A percentile compares a stretch with the other conserved stretches of the same genome.
phyloP scores from a whole-genome alignment of 2,888 invertebrate genomes.

The Leptothorax acervorum region DNA sequence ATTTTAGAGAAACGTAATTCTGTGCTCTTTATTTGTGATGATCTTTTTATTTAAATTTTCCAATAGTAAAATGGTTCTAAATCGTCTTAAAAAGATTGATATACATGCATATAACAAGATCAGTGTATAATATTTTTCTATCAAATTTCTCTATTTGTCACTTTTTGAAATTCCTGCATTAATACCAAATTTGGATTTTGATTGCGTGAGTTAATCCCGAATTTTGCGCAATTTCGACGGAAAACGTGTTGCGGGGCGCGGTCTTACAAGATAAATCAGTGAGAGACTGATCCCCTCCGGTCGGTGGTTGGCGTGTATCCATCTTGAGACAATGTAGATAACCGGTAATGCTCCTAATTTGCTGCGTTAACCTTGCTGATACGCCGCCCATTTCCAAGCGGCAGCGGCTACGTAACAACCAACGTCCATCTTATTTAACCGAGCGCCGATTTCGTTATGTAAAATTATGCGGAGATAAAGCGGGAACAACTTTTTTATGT shows the following conservation, averaged over 20 bases:
- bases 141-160: not conserved
- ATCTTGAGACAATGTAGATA: constrained; percentile 58
- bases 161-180: not conserved
- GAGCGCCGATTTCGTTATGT: constrained; percentile 60
- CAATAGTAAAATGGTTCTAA: not conserved
- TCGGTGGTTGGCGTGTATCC: constrained; percentile 49
- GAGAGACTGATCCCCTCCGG: not conserved
- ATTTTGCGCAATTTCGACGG: not conserved
- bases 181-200: not conserved
- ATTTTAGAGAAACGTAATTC: constrained; percentile 11
- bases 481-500: constrained; percentile 42
- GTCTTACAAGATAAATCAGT: constrained; percentile 55
- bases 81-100: not conserved
- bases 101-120: not conserved
- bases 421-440: constrained; percentile 61
- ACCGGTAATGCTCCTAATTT: constrained; percentile 63
- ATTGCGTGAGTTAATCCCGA: not conserved
- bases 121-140: not conserved
- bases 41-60: not conserved
- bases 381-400: constrained; percentile 54
- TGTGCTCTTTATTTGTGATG: not conserved
- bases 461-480: constrained; percentile 61
- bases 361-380: constrained; percentile 66
- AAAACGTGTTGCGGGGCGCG: constrained; percentile 6
- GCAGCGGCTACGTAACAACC: constrained; percentile 46